phyloP scores from a whole-genome alignment of 1,140 invertebrate genomes.

The Panagrolaimus sp. region DNA sequence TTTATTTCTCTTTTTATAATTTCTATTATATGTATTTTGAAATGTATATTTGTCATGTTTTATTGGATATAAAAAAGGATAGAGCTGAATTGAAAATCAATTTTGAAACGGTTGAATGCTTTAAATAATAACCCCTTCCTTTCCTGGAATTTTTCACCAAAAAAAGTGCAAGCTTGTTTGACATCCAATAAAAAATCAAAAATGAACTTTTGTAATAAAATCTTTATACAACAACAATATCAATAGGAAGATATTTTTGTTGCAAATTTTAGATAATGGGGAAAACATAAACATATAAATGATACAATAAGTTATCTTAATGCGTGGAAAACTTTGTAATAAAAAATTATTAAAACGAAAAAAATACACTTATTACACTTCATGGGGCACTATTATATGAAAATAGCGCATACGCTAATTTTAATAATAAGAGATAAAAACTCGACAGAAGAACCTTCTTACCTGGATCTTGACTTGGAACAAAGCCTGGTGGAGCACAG shows the following conservation, averaged over 20 bases:
- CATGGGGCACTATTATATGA: too few relatives aligned
- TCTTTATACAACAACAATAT: background rate
- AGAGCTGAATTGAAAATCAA: background rate
- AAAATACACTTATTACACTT: too few relatives aligned
- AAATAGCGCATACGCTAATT: too few relatives aligned
- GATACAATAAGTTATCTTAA: too few relatives aligned
- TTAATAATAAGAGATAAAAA: too few relatives aligned
- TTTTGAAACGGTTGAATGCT: constrained; percentile 3
- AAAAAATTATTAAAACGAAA: too few relatives aligned
- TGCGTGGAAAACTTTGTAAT: too few relatives aligned
- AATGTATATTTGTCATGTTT: background rate
- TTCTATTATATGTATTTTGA: background rate
- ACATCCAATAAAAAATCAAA: background rate
- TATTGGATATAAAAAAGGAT: background rate
- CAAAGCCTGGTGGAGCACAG: constrained; percentile 45
- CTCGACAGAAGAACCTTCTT: too few relatives aligned
- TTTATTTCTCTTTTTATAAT: background rate
- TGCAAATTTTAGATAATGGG: background rate
- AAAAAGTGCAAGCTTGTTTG: background rate
- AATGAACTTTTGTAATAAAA: background rate
- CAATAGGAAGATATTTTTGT: background rate
- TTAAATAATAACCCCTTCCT: background rate
- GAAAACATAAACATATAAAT: background rate
- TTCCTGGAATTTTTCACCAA: background rate
- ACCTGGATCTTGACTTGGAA: constrained; percentile 44